These are phyloP conservation scores for Aphrocallistes beatrix DNA, from an alignment of 37 sponge, comb jelly and placozoan genomes.

Conservation along the genomic window DNA sequence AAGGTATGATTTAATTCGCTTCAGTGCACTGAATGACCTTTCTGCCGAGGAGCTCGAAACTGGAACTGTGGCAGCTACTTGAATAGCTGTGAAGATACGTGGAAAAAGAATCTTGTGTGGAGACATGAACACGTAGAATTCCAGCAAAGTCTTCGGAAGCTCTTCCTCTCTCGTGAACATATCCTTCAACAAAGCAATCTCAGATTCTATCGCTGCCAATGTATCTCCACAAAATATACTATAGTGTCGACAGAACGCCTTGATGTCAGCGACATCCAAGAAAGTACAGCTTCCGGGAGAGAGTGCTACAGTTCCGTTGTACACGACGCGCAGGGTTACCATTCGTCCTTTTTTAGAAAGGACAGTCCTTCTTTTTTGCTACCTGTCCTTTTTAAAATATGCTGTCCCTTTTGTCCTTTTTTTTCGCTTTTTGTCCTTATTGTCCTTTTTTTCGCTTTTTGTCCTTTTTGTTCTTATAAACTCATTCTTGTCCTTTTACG, in stretches of 20 bases:
- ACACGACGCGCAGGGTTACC: too few relatives aligned
- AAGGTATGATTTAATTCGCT: constrained; percentile 3
- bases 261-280: constrained; percentile 17
- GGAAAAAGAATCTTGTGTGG: constrained; percentile 19
- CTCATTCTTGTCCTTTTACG: too few relatives aligned
- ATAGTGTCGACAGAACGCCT: constrained; percentile 11
- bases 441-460: too few relatives aligned
- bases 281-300: background rate
- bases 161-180: constrained; percentile 19
- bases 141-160: constrained; percentile 8
- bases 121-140: background rate
- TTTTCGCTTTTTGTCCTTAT: too few relatives aligned
- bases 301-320: background rate
- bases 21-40: constrained; percentile 20
- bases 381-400: too few relatives aligned
- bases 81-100: constrained; percentile 6
- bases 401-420: too few relatives aligned
- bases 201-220: background rate
- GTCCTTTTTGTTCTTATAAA: too few relatives aligned
- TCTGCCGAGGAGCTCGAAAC: constrained; percentile 14
- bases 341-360: too few relatives aligned
- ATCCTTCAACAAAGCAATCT: constrained; percentile 5
- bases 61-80: constrained; percentile 12
- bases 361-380: too few relatives aligned
- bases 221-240: constrained; percentile 5